These are phyloP conservation scores for Yponomeuta plumbellus DNA, from an alignment of 2,888 invertebrate genomes.

Conservation along the genomic window DNA sequence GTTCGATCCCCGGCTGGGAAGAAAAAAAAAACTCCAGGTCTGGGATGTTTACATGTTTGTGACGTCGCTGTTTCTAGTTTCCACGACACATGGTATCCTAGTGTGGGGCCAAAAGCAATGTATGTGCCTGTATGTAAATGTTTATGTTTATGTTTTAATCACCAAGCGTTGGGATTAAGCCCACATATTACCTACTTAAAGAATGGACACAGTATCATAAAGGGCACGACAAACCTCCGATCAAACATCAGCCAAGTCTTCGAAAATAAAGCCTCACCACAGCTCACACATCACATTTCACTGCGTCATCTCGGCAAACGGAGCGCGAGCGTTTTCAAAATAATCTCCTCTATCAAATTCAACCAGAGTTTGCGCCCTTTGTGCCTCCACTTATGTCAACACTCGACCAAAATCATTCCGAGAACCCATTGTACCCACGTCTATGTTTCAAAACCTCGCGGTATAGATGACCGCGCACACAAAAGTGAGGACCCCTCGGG, in stretches of 20 bases:
- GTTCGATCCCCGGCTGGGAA: no score
- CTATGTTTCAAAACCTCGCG: constrained; percentile 63
- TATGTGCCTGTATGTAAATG: no score
- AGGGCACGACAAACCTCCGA: not conserved
- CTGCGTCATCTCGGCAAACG: constrained; percentile 61
- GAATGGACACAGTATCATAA: not conserved
- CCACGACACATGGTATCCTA: no score
- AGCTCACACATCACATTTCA: constrained; percentile 17
- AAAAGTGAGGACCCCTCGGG: constrained; percentile 17
- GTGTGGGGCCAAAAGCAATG: no score
- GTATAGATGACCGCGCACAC: constrained; percentile 32
- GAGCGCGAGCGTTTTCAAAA: constrained; percentile 48
- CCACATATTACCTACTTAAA: no score
- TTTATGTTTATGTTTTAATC: no score
- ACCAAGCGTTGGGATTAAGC: no score
- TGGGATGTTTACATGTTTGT: no score
- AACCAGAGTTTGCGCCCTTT: constrained; percentile 59
- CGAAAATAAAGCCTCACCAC: not conserved
- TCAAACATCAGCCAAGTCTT: not conserved
- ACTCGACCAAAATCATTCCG: constrained; percentile 53
- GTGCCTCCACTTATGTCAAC: constrained; percentile 60
- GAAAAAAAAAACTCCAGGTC: no score
- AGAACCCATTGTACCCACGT: constrained; percentile 54
- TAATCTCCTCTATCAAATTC: constrained; percentile 52
- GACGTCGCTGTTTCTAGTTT: no score